Evolutionary conservation across 2,888 invertebrate genomes (phyloP).

Genomic region (Cantharis flavilabris): DNA sequence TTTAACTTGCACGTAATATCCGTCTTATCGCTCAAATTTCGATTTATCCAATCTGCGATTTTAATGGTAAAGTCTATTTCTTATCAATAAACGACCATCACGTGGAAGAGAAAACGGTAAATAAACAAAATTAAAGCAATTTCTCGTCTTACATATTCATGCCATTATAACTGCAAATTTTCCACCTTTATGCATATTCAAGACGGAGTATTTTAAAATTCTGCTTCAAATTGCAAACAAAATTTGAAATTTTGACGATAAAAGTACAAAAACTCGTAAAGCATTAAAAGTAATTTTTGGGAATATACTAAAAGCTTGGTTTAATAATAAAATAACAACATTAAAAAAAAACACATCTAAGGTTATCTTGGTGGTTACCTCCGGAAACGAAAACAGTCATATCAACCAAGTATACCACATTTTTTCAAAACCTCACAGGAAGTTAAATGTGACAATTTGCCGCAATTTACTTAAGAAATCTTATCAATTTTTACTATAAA

Average conservation of each 20-base stretch:
- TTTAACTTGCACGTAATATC: background rate
- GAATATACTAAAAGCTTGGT: background rate
- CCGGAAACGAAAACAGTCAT: background rate
- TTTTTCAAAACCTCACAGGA: constrained; percentile 1
- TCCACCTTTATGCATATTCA: constrained; percentile 12
- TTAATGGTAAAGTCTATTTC: background rate
- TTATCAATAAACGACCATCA: background rate
- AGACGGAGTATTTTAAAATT: background rate
- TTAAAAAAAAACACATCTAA: background rate
- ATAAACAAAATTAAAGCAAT: background rate
- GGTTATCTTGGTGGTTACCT: background rate
- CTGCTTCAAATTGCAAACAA: background rate
- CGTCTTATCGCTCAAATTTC: background rate
- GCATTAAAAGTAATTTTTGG: background rate
- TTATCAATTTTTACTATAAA: constrained; percentile 10
- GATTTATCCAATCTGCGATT: background rate
- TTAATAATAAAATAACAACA: background rate
- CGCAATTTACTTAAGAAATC: constrained; percentile 15
- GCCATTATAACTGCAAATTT: constrained; percentile 1
- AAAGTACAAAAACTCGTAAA: background rate
- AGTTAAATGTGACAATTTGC: constrained; percentile 7
- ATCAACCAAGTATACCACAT: background rate
- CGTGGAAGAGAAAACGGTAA: background rate
- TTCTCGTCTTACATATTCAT: constrained; percentile 5
- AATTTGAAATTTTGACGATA: background rate